Conservation (phyloP, 1,140 invertebrate species). For the Daktulosphaira vitifoliae region DNA sequence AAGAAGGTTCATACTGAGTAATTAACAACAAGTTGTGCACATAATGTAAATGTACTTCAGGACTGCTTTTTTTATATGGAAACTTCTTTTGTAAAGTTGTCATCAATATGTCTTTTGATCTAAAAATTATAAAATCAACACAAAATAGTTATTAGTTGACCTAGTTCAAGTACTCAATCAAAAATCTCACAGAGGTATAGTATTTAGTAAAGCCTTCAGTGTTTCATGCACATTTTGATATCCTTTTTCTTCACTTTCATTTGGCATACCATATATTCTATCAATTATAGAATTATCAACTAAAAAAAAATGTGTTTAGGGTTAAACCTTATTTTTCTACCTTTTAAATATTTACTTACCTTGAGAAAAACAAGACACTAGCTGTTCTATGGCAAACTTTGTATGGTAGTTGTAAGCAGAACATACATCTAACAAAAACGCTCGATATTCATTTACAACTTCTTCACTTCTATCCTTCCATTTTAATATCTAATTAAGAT, state of each 20-base stretch:
- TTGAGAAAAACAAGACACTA: constrained; percentile 50
- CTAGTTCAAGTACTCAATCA: constrained; percentile 28
- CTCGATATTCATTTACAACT: constrained; percentile 48
- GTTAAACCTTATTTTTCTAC: not conserved
- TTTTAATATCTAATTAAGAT: constrained; percentile 43
- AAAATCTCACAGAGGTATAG: constrained; percentile 56
- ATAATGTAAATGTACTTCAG: constrained; percentile 52
- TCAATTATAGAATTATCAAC: constrained; percentile 1
- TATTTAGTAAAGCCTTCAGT: constrained; percentile 48
- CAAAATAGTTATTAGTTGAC: too few relatives aligned
- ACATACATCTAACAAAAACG: constrained; percentile 49
- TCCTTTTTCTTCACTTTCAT: constrained; percentile 44
- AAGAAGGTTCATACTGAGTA: constrained; percentile 53
- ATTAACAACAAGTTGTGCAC: constrained; percentile 56
- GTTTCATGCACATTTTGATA: constrained; percentile 51
- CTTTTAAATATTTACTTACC: constrained; percentile 40
- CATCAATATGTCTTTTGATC: constrained; percentile 49
- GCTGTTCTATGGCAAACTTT: constrained; percentile 50
- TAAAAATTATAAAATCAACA: constrained; percentile 42
- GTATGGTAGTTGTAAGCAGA: constrained; percentile 54
- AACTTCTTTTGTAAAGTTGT: constrained; percentile 48
- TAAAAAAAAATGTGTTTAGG: not conserved
- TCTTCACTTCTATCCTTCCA: constrained; percentile 48
- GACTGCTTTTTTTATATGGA: constrained; percentile 54
- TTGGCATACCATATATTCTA: constrained; percentile 26